Evolutionary conservation across 30 jellyfish, hydroid and myxozoan genomes (phyloP).

Genomic region (Rhopilema esculentum): DNA sequence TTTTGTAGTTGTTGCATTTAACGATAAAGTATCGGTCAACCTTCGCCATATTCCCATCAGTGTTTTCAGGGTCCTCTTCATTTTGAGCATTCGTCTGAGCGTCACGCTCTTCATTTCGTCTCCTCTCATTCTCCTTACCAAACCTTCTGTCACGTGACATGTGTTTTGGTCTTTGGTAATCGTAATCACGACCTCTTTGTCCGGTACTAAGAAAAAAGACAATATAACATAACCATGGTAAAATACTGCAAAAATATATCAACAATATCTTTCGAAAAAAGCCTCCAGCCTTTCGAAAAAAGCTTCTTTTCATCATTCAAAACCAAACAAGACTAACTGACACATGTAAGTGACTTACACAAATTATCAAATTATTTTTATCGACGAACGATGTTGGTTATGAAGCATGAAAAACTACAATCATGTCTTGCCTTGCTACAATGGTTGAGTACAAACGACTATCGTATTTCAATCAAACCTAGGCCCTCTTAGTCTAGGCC

Average conservation of each 20-base stretch:
- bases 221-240: background rate
- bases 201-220: conserved; percentile 16
- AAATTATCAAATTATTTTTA: no score
- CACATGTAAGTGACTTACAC: no score
- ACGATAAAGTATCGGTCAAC: conserved; percentile 78
- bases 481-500: no score
- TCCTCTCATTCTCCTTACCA: conserved; percentile 40
- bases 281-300: no score
- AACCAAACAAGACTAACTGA: no score
- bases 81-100: conserved; percentile 29
- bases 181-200: conserved; percentile 36
- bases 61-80: conserved; percentile 10
- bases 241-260: no score
- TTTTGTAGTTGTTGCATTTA: conserved; percentile 91
- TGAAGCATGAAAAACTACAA: no score
- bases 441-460: no score
- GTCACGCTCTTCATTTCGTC: conserved; percentile 5
- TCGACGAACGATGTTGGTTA: no score
- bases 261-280: background rate
- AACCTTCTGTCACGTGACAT: conserved; percentile 44
- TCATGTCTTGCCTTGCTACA: no score
- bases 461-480: no score
- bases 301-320: no score
- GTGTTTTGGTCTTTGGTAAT: conserved; percentile 10
- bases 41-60: conserved; percentile 6